A percentile compares a stretch with the other conserved stretches of the same genome.
These are phyloP conservation scores for Seladonia tumulorum DNA, from an alignment of 2,888 invertebrate genomes.

Conservation along the genomic window DNA sequence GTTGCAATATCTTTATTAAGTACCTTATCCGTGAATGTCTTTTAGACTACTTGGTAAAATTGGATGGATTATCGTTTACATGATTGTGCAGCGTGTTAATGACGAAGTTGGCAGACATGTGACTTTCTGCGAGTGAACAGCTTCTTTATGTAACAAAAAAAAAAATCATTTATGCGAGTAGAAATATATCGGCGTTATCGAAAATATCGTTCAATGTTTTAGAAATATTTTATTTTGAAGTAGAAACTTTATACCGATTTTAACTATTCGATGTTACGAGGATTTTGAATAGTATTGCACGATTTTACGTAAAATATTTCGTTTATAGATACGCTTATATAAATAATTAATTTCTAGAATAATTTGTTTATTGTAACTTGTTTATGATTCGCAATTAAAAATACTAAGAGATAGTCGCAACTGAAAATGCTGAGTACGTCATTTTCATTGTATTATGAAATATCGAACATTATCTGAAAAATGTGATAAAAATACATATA, in stretches of 20 bases:
- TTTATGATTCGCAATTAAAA: not conserved
- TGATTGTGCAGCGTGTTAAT: not conserved
- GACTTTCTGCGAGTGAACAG: not conserved
- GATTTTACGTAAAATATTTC: slow-evolving; percentile 50
- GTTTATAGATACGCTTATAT: slow-evolving; percentile 11
- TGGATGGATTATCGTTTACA: not conserved
- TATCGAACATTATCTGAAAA: not conserved
- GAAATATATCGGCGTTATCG: not conserved
- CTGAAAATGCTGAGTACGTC: not conserved
- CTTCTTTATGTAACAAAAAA: not conserved
- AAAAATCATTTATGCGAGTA: not conserved
- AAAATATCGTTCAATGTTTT: not conserved
- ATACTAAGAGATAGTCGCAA: too few species aligned
- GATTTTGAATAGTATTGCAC: slow-evolving; percentile 29
- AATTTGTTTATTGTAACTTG: not conserved
- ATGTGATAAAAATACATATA: not conserved
- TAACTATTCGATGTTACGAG: slow-evolving; percentile 7
- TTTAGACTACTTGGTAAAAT: not conserved
- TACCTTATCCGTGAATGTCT: not conserved
- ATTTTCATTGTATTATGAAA: not conserved
- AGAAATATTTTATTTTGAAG: not conserved
- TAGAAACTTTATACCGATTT: not conserved
- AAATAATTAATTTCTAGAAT: slow-evolving; percentile 9
- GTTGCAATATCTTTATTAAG: not conserved
- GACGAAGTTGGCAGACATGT: slow-evolving; percentile 35